Base-by-base conservation (phyloP, 1,140 invertebrate genomes). In the Leucophenga varia region DNA sequence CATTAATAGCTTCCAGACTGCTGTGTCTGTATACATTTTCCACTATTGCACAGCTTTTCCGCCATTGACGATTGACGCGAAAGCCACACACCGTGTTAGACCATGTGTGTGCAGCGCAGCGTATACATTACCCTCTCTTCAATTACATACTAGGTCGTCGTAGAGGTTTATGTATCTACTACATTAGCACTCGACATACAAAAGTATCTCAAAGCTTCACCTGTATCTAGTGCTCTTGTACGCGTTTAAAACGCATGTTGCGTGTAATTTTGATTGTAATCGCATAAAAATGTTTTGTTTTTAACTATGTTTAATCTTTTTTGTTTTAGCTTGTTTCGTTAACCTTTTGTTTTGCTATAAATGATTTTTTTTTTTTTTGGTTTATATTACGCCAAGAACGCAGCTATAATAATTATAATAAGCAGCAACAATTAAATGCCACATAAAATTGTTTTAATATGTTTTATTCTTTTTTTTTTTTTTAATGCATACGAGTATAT, bases 221-320 rank as follows among this genome's bases (percentile, higher is more conserved):
- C 16, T n/a, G 22, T 8, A 25, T 20, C 19, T 35, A 38, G 22
- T 47, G 36, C 21, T 35, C 21, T n/a, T 59, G 55, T 43, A 10
- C 5, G 22, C 22, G 22, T 10, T 6, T 10, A 25, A 25, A 25
- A 67, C 63, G 64, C 63, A 67, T 63, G 63, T 67, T 67, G 63
- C 63, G 63, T 67, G 63, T 67, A 67, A 67, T 67, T 67, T 56
- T 65, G 63, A 67, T 67, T 67, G 63, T 67, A 67, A 67, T 67
- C 63, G 63, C 63, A 57, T 59, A 52, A 67, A 67, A 67, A 67
- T 67, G 63, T 67, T 67, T 67, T 67, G 63, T 67, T 67, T 67
- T 68, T 67, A n/a, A n/a, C n/a, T n/a, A 67, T 65, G 63, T 65
- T 68, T 67, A 67, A 67, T 67, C 68, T 67, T 25, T 25, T 25